phyloP scores from a whole-genome alignment of 1,140 invertebrate genomes.

The Drosophila tropicalis region DNA sequence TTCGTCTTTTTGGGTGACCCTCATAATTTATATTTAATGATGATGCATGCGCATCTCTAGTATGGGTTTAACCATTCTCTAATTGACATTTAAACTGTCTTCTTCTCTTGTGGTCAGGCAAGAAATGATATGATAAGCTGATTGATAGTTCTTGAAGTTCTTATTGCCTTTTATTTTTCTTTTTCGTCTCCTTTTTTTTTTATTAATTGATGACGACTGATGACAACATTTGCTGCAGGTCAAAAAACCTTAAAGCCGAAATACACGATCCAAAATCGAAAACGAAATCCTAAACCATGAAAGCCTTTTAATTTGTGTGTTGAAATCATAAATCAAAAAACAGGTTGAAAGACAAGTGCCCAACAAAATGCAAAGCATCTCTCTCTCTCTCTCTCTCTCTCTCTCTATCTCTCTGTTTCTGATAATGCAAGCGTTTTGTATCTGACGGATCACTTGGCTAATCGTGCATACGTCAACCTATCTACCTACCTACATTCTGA shows the following conservation, averaged over 20 bases:
- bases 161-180: constrained; percentile 17
- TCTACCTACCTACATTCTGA: too few species aligned
- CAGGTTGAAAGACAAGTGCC: constrained; percentile 60
- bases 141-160: constrained; percentile 58
- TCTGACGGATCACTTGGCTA: constrained; percentile 73
- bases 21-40: constrained; percentile 80
- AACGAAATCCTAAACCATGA: constrained; percentile 33
- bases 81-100: constrained; percentile 80
- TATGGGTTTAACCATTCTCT: constrained; percentile 39
- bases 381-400: too few species aligned
- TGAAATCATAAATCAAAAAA: constrained; percentile 80
- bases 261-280: constrained; percentile 8
- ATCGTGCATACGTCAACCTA: constrained; percentile 48
- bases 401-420: neutral
- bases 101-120: constrained; percentile 26
- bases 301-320: constrained; percentile 75
- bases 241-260: constrained; percentile 34
- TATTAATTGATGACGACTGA: constrained; percentile 75
- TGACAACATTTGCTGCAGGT: constrained; percentile 80
- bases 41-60: constrained; percentile 39
- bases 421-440: constrained; percentile 74
- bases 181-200: constrained; percentile 31
- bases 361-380: constrained; percentile 52
- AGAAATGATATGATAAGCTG: constrained; percentile 70
- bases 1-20: constrained; percentile 31